Evolutionary conservation across 2,113 vertebrate genomes (phyloP).

Genomic region (Oxygymnocypris stewartii): DNA sequence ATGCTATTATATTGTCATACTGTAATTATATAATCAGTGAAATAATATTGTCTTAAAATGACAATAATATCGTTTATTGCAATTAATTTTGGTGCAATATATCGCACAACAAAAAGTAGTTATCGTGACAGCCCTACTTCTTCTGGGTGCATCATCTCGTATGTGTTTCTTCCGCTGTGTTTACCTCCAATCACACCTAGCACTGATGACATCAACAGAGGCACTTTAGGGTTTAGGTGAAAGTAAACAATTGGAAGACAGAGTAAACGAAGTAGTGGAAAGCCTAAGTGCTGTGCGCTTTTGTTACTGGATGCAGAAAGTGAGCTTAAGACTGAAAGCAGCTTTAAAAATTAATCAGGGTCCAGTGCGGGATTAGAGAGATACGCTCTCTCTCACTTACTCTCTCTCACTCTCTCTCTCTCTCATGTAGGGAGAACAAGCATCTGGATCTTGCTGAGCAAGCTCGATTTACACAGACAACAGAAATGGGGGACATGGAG

Average conservation of each 20-base stretch:
- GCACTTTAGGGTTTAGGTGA: background rate
- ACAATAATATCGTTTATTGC: too few species aligned
- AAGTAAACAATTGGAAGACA: conserved; percentile 10
- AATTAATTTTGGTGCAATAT: too few species aligned
- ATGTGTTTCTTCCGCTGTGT: too few species aligned
- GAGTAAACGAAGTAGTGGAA: background rate
- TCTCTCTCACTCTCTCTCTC: background rate
- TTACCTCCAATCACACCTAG: background rate
- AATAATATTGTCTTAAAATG: too few species aligned
- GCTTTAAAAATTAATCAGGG: conserved; percentile 75
- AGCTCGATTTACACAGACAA: conserved; percentile 49
- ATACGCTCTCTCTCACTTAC: background rate
- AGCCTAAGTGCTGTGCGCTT: background rate
- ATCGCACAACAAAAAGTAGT: too few species aligned
- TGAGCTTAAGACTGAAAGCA: conserved; percentile 70
- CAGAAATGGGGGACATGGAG: background rate
- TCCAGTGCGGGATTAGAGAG: conserved; percentile 69
- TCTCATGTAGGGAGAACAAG: background rate
- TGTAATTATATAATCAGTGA: too few species aligned
- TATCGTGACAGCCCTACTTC: background rate
- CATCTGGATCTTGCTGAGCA: conserved; percentile 45
- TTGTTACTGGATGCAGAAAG: conserved; percentile 64
- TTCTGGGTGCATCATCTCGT: background rate
- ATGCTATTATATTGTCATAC: too few species aligned
- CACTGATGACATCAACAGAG: background rate